phyloP scores from a whole-genome alignment of 1,140 invertebrate genomes.

The Heterodera carotae region DNA sequence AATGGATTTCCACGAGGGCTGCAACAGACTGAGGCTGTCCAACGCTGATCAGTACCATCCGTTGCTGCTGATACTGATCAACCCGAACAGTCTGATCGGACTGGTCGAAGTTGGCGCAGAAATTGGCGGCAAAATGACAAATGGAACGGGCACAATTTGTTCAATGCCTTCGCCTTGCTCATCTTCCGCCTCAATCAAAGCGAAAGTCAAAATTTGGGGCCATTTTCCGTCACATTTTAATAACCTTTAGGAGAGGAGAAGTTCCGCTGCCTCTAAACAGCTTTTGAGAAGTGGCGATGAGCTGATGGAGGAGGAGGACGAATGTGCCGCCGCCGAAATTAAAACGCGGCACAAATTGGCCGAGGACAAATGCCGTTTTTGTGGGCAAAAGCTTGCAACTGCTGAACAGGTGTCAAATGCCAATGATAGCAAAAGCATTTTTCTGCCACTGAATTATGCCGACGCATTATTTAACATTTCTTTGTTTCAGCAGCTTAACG shows the following conservation, averaged over 20 bases:
- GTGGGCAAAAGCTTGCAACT: constrained; percentile 78
- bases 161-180: no score
- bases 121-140: constrained; percentile 66
- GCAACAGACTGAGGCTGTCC: constrained; percentile 54
- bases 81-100: constrained; percentile 86
- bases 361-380: constrained; percentile 79
- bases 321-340: background rate
- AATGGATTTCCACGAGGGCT: constrained; percentile 63
- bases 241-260: no score
- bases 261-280: background rate
- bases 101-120: constrained; percentile 87
- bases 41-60: constrained; percentile 74
- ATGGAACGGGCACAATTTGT: no score
- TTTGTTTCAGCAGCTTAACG: constrained; percentile 69
- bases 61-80: constrained; percentile 79
- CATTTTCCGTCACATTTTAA: no score
- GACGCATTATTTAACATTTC: no score
- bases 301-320: background rate
- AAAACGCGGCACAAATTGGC: constrained; percentile 11
- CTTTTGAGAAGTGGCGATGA: background rate
- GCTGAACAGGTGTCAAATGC: constrained; percentile 69
- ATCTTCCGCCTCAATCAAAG: no score
- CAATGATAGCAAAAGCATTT: constrained; percentile 6
- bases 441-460: background rate
- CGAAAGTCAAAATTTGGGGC: no score